Evolutionary conservation across 2,797 vertebrate genomes (phyloP).

Genomic region (Pachyuromys duprasi): DNA sequence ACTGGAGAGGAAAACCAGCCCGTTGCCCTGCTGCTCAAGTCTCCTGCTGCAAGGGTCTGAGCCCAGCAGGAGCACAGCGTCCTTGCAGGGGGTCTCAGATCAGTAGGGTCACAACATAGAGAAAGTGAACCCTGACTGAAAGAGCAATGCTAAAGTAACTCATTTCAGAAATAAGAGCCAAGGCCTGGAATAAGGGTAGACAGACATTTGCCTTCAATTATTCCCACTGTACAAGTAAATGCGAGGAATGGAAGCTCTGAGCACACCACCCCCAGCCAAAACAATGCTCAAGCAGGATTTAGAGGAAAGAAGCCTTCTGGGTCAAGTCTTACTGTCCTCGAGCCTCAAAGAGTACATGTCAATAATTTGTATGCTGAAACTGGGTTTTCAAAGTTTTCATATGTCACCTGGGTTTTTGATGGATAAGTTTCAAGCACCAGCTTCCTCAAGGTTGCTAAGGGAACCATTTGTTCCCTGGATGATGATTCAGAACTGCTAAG

Average conservation of each 20-base stretch:
- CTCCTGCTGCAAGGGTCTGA: background rate
- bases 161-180: slow-evolving; percentile 57
- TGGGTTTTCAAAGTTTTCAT: slow-evolving; percentile 76
- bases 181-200: slow-evolving; percentile 42
- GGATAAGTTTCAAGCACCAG: slow-evolving; percentile 75
- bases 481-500: slow-evolving; percentile 77
- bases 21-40: background rate
- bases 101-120: background rate
- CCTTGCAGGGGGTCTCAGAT: slow-evolving; percentile 6
- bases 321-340: slow-evolving; percentile 55
- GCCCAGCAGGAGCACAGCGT: background rate
- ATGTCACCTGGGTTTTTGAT: slow-evolving; percentile 76
- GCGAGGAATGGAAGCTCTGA: background rate
- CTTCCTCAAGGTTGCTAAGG: slow-evolving; percentile 85
- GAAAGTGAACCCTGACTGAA: background rate
- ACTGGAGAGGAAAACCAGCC: background rate
- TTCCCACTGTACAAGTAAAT: slow-evolving; percentile 21
- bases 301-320: background rate
- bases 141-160: slow-evolving; percentile 29
- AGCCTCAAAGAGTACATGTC: slow-evolving; percentile 63
- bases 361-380: slow-evolving; percentile 63
- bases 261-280: background rate
- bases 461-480: slow-evolving; percentile 82
- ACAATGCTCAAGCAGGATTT: slow-evolving; percentile 8
- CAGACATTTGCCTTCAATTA: slow-evolving; percentile 68